Conservation (phyloP, 2,113 vertebrate species). For the Phasianus colchicus region DNA sequence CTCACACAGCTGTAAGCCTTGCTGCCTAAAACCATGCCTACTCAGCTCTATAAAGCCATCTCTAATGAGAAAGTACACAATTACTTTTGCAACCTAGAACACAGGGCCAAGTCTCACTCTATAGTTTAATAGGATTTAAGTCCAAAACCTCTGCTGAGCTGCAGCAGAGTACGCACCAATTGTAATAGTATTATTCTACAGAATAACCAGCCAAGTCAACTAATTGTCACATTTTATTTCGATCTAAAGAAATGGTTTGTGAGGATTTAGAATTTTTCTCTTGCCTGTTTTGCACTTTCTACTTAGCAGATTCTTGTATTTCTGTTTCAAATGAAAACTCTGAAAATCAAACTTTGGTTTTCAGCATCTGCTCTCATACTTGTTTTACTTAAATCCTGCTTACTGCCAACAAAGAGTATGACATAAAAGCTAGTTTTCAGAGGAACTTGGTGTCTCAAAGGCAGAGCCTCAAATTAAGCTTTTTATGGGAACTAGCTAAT, state of each 20-base stretch:
- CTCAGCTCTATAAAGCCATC: neutral
- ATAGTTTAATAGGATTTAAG: neutral
- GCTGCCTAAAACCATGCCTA: neutral
- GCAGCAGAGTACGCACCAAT: neutral
- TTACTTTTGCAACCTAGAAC: neutral
- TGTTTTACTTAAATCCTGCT: neutral
- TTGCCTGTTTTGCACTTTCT: neutral
- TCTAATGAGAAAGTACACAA: neutral
- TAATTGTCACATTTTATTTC: neutral
- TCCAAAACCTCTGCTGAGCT: neutral
- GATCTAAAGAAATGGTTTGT: neutral
- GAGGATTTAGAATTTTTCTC: neutral
- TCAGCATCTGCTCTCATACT: neutral
- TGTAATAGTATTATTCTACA: neutral
- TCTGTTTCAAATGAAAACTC: neutral
- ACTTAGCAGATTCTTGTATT: neutral
- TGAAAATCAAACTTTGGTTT: neutral
- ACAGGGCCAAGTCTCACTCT: neutral
- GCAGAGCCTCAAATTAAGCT: neutral
- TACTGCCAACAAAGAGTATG: neutral
- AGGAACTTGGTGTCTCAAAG: neutral
- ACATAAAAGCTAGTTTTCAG: neutral
- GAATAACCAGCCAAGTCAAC: neutral
- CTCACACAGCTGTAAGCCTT: neutral
- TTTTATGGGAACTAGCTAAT: neutral